These are phyloP conservation scores for Silvanus unidentatus DNA, from an alignment of 2,888 invertebrate species.

Conservation along the genomic window DNA sequence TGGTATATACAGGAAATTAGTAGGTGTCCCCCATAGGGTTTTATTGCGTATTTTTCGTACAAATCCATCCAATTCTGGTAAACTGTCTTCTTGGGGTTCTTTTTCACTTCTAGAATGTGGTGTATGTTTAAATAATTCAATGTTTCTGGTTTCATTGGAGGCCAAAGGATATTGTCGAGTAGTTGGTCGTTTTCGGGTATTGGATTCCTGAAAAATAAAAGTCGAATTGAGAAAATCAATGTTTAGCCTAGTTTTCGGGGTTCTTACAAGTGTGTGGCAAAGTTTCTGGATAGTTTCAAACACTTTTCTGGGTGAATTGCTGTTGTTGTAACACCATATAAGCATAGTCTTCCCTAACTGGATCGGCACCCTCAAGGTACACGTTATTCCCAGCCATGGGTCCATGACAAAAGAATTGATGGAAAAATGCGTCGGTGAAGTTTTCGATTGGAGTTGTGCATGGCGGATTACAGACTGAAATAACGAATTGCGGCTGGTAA, in stretches of 20 bases:
- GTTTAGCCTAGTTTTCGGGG: no score
- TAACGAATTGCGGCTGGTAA: constrained; percentile 10
- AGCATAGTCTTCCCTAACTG: constrained; percentile 20
- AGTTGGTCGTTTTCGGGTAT: background rate
- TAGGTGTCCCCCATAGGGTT: no score
- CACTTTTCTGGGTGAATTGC: background rate
- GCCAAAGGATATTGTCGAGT: background rate
- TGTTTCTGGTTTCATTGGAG: background rate
- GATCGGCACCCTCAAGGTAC: no score
- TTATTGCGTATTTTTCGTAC: no score
- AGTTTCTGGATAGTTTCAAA: background rate
- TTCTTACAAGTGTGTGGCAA: background rate
- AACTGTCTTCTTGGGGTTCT: no score
- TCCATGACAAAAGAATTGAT: no score
- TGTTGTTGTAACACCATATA: constrained; percentile 13
- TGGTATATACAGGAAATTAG: no score
- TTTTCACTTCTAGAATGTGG: no score
- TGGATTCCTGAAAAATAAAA: constrained; percentile 2
- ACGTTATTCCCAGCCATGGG: no score
- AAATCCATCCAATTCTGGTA: no score
- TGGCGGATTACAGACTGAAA: background rate
- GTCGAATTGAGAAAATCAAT: no score
- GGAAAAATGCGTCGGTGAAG: no score
- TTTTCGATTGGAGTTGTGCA: constrained; percentile 1
- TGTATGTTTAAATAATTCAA: background rate